These are phyloP conservation scores for Tinea pellionella DNA, from an alignment of 2,888 invertebrate species.

Conservation along the genomic window DNA sequence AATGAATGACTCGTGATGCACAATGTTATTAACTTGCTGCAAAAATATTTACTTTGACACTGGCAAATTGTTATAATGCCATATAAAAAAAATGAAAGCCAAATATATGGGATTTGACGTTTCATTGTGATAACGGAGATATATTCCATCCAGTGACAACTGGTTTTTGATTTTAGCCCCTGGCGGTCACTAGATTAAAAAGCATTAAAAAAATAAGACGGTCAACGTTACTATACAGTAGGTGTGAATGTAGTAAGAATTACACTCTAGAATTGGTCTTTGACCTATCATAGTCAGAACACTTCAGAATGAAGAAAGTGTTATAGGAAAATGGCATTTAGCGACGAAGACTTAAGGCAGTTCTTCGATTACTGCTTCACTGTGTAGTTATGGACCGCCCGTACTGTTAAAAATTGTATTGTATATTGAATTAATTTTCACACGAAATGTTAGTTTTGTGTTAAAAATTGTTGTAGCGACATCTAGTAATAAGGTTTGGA, in stretches of 20 bases:
- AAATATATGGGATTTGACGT: too few relatives aligned
- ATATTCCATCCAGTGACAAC: too few relatives aligned
- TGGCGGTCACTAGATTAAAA: too few relatives aligned
- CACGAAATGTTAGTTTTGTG: neutral
- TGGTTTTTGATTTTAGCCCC: too few relatives aligned
- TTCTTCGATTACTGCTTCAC: conserved; percentile 43
- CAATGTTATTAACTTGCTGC: too few relatives aligned
- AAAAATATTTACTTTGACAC: too few relatives aligned
- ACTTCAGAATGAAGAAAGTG: conserved; percentile 42
- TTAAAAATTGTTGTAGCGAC: neutral
- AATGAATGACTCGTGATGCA: too few relatives aligned
- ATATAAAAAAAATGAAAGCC: too few relatives aligned
- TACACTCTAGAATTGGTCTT: conserved; percentile 56
- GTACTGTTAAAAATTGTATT: neutral
- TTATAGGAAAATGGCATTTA: conserved; percentile 32
- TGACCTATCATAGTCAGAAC: conserved; percentile 51
- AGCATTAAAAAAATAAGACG: conserved; percentile 39
- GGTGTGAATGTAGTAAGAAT: conserved; percentile 34
- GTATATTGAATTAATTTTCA: neutral
- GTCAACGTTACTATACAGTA: conserved; percentile 51
- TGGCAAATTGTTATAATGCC: too few relatives aligned
- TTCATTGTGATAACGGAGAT: too few relatives aligned
- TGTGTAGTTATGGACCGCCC: conserved; percentile 54
- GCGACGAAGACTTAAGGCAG: conserved; percentile 39
- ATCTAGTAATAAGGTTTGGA: neutral